These are phyloP conservation scores for Disparrhopalites patrizii DNA, from an alignment of 2,888 invertebrate genomes.

Conservation along the genomic window DNA sequence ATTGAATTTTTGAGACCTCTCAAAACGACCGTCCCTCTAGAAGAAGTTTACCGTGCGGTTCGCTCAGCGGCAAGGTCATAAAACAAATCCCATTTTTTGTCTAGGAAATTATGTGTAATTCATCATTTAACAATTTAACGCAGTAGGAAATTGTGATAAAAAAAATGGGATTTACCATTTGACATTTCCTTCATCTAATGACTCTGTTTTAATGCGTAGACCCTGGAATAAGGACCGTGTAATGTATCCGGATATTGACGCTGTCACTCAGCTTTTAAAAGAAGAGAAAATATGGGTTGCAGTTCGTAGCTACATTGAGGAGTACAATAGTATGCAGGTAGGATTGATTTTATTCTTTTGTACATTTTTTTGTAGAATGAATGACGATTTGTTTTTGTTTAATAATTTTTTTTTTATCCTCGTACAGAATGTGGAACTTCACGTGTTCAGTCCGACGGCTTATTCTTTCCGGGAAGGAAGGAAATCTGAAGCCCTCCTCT, in stretches of 20 bases:
- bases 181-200: no score
- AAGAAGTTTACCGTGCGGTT: slow-evolving; percentile 61
- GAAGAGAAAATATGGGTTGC: slow-evolving; percentile 58
- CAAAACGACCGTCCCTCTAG: slow-evolving; percentile 61
- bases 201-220: no score
- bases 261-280: slow-evolving; percentile 56
- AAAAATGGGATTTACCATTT: no score
- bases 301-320: slow-evolving; percentile 54
- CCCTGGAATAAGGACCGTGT: slow-evolving; percentile 62
- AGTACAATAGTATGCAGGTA: slow-evolving; percentile 53
- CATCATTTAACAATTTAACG: no score
- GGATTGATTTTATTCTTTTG: slow-evolving; percentile 21
- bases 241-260: slow-evolving; percentile 64
- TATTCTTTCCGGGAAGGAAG: slow-evolving; percentile 22
- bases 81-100: not conserved
- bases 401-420: slow-evolving; percentile 4
- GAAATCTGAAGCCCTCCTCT: not conserved
- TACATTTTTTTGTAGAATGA: not conserved
- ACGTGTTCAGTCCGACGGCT: slow-evolving; percentile 56
- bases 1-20: slow-evolving; percentile 64
- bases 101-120: not conserved
- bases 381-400: not conserved
- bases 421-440: slow-evolving; percentile 54
- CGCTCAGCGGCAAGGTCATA: slow-evolving; percentile 55
- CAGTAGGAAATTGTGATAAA: no score